Evolutionary conservation across 2,113 vertebrate species (phyloP).

Genomic region (Antennarius striatus): DNA sequence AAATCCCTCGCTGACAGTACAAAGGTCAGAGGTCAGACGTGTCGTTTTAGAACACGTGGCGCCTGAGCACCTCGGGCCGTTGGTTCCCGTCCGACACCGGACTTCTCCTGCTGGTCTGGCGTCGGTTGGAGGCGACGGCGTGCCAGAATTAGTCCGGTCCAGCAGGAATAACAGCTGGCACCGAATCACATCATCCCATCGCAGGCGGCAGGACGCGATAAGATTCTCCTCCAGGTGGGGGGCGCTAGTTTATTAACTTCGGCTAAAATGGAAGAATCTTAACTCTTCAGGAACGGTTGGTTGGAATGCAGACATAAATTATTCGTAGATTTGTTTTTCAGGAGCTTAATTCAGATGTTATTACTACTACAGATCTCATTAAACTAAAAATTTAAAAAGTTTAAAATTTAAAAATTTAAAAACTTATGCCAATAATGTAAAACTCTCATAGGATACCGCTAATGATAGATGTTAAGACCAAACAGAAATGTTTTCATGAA

Average conservation of each 20-base stretch:
- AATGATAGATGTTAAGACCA: no score
- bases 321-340: no score
- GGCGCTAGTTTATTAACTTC: slow-evolving; percentile 6
- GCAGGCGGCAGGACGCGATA: slow-evolving; percentile 44
- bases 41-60: slow-evolving; percentile 39
- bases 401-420: no score
- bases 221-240: slow-evolving; percentile 50
- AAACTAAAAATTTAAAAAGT: no score
- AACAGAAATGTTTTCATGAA: no score
- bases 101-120: slow-evolving; percentile 45
- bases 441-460: no score
- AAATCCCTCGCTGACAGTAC: not conserved
- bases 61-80: slow-evolving; percentile 20
- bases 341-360: no score
- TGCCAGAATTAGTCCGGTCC: slow-evolving; percentile 43
- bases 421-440: no score
- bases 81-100: slow-evolving; percentile 23
- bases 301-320: no score
- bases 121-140: slow-evolving; percentile 16
- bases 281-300: not conserved
- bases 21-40: slow-evolving; percentile 39
- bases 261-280: not conserved
- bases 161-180: slow-evolving; percentile 57
- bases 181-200: slow-evolving; percentile 32
- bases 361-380: no score